These are phyloP conservation scores for Lethenteron reissneri DNA, from an alignment of 2,113 vertebrate species.

Conservation along the genomic window DNA sequence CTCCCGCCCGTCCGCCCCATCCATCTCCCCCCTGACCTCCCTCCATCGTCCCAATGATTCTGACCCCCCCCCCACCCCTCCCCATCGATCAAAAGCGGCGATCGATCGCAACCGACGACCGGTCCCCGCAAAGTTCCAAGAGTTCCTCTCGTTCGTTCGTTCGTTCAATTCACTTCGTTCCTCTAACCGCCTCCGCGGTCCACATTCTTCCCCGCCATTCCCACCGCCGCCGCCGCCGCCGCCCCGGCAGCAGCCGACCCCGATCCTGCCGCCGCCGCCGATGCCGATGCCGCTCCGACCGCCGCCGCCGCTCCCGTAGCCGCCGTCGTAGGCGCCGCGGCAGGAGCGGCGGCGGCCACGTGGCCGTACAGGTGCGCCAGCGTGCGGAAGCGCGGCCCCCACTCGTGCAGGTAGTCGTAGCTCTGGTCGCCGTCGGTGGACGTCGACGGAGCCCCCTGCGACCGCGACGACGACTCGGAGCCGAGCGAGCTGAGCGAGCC, in stretches of 20 bases:
- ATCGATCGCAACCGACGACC: too few species aligned
- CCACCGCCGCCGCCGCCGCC: neutral
- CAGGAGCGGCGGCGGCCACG: neutral
- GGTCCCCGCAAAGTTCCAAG: too few species aligned
- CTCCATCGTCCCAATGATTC: too few species aligned
- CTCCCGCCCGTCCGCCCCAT: too few species aligned
- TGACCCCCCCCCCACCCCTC: too few species aligned
- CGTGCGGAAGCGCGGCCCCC: conserved; percentile 52
- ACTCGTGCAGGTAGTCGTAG: conserved; percentile 29
- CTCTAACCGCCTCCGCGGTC: too few species aligned
- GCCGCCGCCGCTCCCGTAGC: neutral
- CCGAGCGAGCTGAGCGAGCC: conserved; percentile 46
- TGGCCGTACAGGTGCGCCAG: conserved; percentile 44
- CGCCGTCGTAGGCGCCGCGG: neutral
- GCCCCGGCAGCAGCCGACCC: neutral
- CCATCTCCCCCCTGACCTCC: too few species aligned
- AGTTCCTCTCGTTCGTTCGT: too few species aligned
- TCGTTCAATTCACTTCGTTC: too few species aligned
- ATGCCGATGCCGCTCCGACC: neutral
- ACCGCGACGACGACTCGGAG: conserved; percentile 13
- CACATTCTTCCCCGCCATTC: too few species aligned
- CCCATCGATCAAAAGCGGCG: too few species aligned
- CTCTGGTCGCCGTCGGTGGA: neutral
- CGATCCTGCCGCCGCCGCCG: neutral
- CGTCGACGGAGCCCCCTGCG: conserved; percentile 8